phyloP scores from a whole-genome alignment of 1,140 invertebrate genomes.

The Sesamia nonagrioides region DNA sequence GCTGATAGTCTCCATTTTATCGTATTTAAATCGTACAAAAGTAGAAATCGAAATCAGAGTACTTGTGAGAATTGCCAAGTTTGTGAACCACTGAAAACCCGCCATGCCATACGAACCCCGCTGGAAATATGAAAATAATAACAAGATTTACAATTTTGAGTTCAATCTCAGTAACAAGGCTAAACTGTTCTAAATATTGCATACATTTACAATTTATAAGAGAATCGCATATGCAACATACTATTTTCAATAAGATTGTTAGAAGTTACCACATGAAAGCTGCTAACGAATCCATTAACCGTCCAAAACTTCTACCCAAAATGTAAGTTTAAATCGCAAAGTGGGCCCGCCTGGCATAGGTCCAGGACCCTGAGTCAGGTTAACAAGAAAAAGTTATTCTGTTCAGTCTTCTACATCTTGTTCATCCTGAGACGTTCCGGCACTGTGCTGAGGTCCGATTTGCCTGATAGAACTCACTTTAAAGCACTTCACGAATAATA shows the following conservation, averaged over 20 bases:
- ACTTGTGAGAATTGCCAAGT: constrained; percentile 28
- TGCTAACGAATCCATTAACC: neutral
- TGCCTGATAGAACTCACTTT: constrained; percentile 1
- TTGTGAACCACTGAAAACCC: constrained; percentile 11
- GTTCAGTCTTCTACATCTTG: constrained; percentile 5
- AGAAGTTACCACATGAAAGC: neutral
- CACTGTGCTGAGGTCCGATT: constrained; percentile 15
- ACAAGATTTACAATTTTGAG: neutral
- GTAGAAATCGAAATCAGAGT: constrained; percentile 22
- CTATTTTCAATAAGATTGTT: neutral
- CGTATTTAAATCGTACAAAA: constrained; percentile 5
- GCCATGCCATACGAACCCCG: neutral
- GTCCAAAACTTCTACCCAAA: neutral
- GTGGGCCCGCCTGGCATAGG: neutral
- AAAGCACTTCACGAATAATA: constrained; percentile 5
- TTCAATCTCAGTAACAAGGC: neutral
- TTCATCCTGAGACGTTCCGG: constrained; percentile 22
- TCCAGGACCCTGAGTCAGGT: neutral
- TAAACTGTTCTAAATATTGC: too few relatives aligned
- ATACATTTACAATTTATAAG: neutral
- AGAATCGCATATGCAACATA: neutral
- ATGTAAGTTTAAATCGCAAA: neutral
- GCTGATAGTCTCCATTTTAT: constrained; percentile 5
- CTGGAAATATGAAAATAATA: neutral
- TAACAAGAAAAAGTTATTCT: constrained; percentile 19